Evolutionary conservation across 2,888 invertebrate species (phyloP).

Genomic region (Cremastobaeus sp.): DNA sequence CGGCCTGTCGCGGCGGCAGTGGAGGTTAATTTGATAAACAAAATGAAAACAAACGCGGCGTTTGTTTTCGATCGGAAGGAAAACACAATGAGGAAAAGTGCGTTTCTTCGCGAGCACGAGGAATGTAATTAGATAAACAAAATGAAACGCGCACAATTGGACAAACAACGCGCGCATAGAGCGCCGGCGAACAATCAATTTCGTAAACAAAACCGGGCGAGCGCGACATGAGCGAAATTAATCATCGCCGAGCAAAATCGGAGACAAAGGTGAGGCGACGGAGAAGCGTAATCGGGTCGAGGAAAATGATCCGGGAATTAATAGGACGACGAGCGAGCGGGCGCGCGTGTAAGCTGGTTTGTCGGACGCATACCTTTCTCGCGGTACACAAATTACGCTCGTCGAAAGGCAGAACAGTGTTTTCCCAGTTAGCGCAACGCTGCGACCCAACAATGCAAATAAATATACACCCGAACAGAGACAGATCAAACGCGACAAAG

Average conservation of each 20-base stretch:
- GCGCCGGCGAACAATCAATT: too few relatives aligned
- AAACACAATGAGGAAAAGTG: conserved; percentile 1
- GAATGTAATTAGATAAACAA: too few relatives aligned
- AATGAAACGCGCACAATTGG: too few relatives aligned
- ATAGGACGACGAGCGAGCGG: conserved; percentile 5
- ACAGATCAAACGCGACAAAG: conserved; percentile 6
- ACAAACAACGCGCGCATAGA: too few relatives aligned
- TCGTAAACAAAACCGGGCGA: too few relatives aligned
- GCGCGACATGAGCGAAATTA: too few relatives aligned
- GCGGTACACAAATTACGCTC: conserved; percentile 28
- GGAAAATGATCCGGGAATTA: conserved; percentile 8
- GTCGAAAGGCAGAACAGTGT: conserved; percentile 36
- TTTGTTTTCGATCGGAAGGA: too few relatives aligned
- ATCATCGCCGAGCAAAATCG: conserved; percentile 4
- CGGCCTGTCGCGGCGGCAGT: too few relatives aligned
- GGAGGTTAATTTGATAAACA: too few relatives aligned
- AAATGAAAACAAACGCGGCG: too few relatives aligned
- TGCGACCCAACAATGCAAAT: conserved; percentile 40
- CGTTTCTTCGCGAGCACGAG: too few relatives aligned
- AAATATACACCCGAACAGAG: conserved; percentile 27
- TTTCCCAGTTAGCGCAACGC: conserved; percentile 62
- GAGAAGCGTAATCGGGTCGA: conserved; percentile 6
- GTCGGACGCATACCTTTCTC: conserved; percentile 30
- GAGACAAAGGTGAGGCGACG: too few relatives aligned
- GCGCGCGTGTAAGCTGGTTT: conserved; percentile 34